Base-by-base conservation (phyloP, 2,113 vertebrate species). In the Riparia riparia region DNA sequence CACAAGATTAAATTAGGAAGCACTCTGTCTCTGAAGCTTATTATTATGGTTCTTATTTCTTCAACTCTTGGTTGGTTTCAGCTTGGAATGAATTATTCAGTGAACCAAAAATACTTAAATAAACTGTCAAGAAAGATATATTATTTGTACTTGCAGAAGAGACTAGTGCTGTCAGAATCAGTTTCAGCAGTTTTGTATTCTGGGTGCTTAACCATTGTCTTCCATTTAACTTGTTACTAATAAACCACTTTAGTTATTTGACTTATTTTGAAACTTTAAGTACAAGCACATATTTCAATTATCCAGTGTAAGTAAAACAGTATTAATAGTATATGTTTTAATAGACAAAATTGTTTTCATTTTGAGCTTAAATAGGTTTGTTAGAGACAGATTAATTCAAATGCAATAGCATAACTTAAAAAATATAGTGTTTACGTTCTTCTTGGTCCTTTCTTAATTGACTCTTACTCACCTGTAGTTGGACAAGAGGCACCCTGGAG, bases 121-220 rank as follows among this genome's bases (percentile, higher is more conserved):
- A 95, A 95, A 78, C 86, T 95, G 82, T 94, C 90, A 95, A 66
- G 72, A 92, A 92, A 90, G 86, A 89, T 90, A 86, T 9, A 95
- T 92, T 95, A 93, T 95, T 63, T 92, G 26, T 95, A 86, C 95
- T 95, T 95, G 56, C 89, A 86, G 90, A 90, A 93, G 49, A 80
- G 39, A 80, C 50, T 89, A 70, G 26, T 73, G 42, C 68, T 96
- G 76, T 95, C 95, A 93, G 42, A 78, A 90, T 81, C 0, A 3
- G 29, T 37, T 93, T 93, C 82, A 73, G 34, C 41, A 58, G 39
- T 95, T 95, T 77, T 51, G 81, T 81, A 90, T 70, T 89, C 76
- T 50, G 70, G 58, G 29, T 70, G 47, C n/a, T 93, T 93, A 95
- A 91, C 42, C n/a, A 70, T 16, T 78, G 56, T 71, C 47, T 86